These are phyloP conservation scores for Himalopsyche anomala DNA, from an alignment of 2,888 invertebrate genomes.

Conservation along the genomic window DNA sequence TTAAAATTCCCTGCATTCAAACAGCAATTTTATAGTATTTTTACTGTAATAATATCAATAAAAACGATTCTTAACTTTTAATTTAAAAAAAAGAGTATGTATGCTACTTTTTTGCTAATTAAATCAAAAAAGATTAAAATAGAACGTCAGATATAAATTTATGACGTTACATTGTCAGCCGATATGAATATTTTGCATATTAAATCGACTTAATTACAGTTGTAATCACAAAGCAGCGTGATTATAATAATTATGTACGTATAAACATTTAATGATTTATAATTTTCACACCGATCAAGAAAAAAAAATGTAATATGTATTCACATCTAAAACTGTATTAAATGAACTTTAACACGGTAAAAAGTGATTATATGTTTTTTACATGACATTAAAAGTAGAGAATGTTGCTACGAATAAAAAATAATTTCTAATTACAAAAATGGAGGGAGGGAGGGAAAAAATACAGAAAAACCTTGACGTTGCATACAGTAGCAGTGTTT, in stretches of 20 bases:
- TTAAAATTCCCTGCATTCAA: too few species aligned
- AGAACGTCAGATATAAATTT: background rate
- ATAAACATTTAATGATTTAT: background rate
- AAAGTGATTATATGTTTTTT: background rate
- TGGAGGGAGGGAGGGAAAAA: too few species aligned
- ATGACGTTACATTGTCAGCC: background rate
- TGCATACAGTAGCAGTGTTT: too few species aligned
- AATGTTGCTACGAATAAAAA: background rate
- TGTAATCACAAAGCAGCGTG: background rate
- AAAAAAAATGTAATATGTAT: background rate
- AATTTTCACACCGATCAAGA: constrained; percentile 14
- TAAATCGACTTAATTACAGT: background rate
- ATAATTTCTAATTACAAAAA: too few species aligned
- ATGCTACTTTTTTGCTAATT: too few species aligned
- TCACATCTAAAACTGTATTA: background rate
- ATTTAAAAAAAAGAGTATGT: too few species aligned
- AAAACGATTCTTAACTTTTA: too few species aligned
- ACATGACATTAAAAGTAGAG: background rate
- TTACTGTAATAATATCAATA: too few species aligned
- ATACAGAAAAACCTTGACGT: too few species aligned
- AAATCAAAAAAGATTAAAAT: too few species aligned
- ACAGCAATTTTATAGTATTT: too few species aligned
- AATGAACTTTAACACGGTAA: background rate
- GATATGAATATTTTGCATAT: background rate
- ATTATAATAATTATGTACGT: constrained; percentile 9